These are phyloP conservation scores for Eristalinus sepulchralis DNA, from an alignment of 2,888 invertebrate genomes.

Conservation along the genomic window DNA sequence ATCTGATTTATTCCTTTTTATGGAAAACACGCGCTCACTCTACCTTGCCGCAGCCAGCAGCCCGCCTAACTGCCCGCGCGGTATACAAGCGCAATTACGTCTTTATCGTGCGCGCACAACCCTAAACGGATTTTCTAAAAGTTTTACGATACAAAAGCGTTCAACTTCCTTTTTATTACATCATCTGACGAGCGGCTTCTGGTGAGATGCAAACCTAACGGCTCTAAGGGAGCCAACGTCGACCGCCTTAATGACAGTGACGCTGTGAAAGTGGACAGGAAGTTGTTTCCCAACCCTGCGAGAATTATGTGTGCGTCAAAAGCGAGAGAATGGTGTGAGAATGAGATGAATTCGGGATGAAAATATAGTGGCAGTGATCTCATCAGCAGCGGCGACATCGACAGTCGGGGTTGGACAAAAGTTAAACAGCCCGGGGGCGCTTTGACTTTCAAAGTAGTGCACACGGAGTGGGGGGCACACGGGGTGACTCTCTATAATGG, in stretches of 20 bases:
- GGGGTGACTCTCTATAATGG: neutral
- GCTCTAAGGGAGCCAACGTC: neutral
- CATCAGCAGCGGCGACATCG: neutral
- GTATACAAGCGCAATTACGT: constrained; percentile 23
- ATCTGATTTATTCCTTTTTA: neutral
- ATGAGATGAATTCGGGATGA: neutral
- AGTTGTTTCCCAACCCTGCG: neutral
- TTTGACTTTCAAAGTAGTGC: neutral
- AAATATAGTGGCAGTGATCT: neutral
- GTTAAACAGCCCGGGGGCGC: neutral
- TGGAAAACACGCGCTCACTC: neutral
- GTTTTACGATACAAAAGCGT: constrained; percentile 16
- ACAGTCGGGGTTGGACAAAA: neutral
- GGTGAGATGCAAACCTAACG: neutral
- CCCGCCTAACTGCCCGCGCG: neutral
- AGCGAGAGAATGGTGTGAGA: neutral
- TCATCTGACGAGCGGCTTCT: neutral
- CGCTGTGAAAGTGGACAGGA: neutral
- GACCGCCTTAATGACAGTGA: neutral
- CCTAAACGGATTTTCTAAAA: constrained; percentile 16
- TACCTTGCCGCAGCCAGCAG: neutral
- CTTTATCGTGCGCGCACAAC: constrained; percentile 14
- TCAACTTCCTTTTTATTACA: neutral
- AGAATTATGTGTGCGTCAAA: no score
- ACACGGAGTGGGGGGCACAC: neutral